Conservation (phyloP, 2,888 invertebrate species). For the Drosophila ustulata region DNA sequence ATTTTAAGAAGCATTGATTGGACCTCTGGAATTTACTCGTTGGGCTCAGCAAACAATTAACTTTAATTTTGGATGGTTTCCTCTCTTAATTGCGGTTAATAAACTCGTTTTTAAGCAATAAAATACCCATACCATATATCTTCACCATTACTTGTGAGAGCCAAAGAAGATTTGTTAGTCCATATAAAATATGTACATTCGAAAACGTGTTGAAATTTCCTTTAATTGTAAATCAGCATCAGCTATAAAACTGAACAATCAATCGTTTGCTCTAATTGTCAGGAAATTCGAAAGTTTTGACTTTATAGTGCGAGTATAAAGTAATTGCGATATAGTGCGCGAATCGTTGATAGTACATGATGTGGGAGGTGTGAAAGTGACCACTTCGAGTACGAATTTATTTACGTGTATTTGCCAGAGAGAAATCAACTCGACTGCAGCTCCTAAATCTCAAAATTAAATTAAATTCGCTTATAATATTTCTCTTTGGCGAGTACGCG, state of each 20-base stretch:
- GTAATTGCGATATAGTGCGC: conserved; percentile 31
- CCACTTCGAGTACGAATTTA: background rate
- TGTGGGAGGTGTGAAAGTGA: conserved; percentile 50
- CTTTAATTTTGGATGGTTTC: conserved; percentile 7
- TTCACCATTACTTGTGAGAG: background rate
- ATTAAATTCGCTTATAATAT: conserved; percentile 15
- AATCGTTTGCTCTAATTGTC: conserved; percentile 70
- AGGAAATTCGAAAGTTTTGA: conserved; percentile 64
- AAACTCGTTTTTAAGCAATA: conserved; percentile 45
- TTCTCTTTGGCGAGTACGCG: conserved; percentile 11
- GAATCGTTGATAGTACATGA: conserved; percentile 12
- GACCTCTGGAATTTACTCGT: background rate
- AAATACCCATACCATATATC: conserved; percentile 29
- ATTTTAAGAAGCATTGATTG: background rate
- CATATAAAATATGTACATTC: conserved; percentile 11
- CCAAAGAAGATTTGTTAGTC: conserved; percentile 37
- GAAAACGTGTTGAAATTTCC: conserved; percentile 53
- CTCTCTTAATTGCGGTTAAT: conserved; percentile 31
- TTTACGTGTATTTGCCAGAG: conserved; percentile 1
- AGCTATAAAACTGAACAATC: conserved; percentile 58
- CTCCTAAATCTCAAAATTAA: conserved; percentile 14
- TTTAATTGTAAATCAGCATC: conserved; percentile 39
- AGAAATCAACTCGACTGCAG: conserved; percentile 12
- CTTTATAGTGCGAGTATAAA: conserved; percentile 49
- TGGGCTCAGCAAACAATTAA: background rate